These are phyloP conservation scores for Mythimna ferrago DNA, from an alignment of 2,888 invertebrate species.

Conservation along the genomic window DNA sequence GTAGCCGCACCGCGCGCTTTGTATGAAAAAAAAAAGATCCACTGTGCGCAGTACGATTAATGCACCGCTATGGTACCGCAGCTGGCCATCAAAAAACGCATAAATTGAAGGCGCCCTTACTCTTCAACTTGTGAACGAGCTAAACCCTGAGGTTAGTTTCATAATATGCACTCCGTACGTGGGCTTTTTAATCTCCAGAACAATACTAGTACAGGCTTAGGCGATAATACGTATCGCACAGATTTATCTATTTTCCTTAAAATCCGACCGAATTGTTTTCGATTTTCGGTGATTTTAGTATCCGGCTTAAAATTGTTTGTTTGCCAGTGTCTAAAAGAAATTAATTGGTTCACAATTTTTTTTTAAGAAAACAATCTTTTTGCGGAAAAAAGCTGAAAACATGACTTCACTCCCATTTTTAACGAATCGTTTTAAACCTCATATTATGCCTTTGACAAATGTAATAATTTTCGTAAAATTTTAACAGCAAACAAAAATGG, in stretches of 20 bases:
- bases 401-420: neutral
- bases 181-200: neutral
- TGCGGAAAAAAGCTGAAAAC: neutral
- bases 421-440: neutral
- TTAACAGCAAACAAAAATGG: neutral
- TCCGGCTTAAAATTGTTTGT: neutral
- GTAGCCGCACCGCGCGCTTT: too few relatives aligned
- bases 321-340: neutral
- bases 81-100: too few relatives aligned
- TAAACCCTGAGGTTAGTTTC: neutral
- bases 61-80: too few relatives aligned
- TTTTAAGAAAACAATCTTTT: neutral
- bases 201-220: neutral
- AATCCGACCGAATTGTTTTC: neutral
- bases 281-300: neutral
- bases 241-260: neutral
- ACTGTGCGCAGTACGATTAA: too few relatives aligned
- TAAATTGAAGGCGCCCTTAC: neutral
- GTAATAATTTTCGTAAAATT: neutral
- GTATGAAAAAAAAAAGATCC: too few relatives aligned
- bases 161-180: neutral
- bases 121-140: neutral
- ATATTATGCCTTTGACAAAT: neutral
- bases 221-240: neutral
- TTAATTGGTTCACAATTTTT: neutral